Base-by-base conservation (phyloP, 2,113 vertebrate species). In the Nothobranchius furzeri region DNA sequence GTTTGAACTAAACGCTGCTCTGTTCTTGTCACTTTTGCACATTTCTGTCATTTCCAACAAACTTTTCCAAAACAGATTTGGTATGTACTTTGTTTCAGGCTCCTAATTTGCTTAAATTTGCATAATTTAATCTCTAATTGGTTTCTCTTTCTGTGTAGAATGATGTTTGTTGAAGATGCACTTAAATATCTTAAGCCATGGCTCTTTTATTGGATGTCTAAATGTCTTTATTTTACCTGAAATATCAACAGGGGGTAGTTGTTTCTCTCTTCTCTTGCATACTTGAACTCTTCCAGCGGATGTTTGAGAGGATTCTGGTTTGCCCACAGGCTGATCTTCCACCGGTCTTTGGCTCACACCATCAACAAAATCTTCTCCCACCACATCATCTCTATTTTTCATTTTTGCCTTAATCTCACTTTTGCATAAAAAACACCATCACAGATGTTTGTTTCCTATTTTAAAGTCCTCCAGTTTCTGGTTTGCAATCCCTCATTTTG, bases 281-380 rank as follows among this genome's bases (percentile, higher is more conserved):
- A 61, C 46, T 60, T 48, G 51, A 35, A 17, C 6, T 35, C 43
- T 40, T 74, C 47, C 46, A 60, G 58, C 25, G 6, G 30, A 57
- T 73, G 25, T 73, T 81, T 61, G 60, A 87, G 60, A 60, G 43
- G 55, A 53, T 75, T 68, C 65, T 15, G 61, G 6, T 77, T 51
- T 64, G 58, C 50, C 64, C 56, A 17, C 40, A 62, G 43, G 47
- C 36, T 15, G 46, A 61, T 55, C 62, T 60, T 76, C 61, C 47
- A 64, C 42, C 30, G 46, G 35, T 78, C 55, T 73, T 60, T 74
- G 75, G 50, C 69, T 70, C 37, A 15, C 17, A 62, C 45, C 53
- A 24, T 58, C 54, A 40, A 64, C 64, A 66, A 68, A 75, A 52
- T 70, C 49, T 37, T 58, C 50, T 73, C 55, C 73, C 42, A 62